Base-by-base conservation (phyloP, 2,888 invertebrate species). In the Linyphia triangularis region DNA sequence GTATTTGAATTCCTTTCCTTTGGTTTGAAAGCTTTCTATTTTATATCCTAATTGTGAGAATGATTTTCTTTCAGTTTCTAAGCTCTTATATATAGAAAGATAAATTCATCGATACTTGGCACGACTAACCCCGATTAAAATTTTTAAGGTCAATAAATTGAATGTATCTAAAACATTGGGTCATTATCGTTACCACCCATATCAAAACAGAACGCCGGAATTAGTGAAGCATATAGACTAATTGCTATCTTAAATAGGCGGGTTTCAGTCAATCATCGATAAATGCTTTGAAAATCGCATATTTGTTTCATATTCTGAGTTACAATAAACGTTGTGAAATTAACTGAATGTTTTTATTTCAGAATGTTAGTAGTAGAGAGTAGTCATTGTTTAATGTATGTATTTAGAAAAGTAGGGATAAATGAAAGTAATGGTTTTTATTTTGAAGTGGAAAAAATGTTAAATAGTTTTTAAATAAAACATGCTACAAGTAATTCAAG, bases 101-200 rank as follows among this genome's bases (percentile, higher is more conserved):
- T n/a, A 51, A n/a, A 16, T 51, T 51, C n/a, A 16, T 51, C 51
- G 51, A 10, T 3, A 10, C 69, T 24, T 24, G 24, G 24, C 4
- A 40, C 40, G 22, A 40, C 9, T 10, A 24, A 16, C 22, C 7
- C 40, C 40, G 10, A 2, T 69, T 37, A 40, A 22, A 22, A 10
- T 13, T 30, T 69, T 69, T 69, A 69, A 69, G 69, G 69, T 40
- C 69, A 69, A 22, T 69, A 33, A 51, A 22, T 19, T 1, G n/a
- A 37, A 24, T 0, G 24, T 69, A 69, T 37, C 37, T 37, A 40
- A 24, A 13, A 24, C 30, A 69, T 69, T 69, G 13, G 69, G 69
- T 69, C 69, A 69, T 37, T 69, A 40, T 22, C 69, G 22, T 37
- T 24, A 19, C 69, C 37, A 37, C 40, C 40, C 37, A 37, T 13